Conservation (phyloP, 2,797 vertebrate genomes). For the Tapirus indicus region DNA sequence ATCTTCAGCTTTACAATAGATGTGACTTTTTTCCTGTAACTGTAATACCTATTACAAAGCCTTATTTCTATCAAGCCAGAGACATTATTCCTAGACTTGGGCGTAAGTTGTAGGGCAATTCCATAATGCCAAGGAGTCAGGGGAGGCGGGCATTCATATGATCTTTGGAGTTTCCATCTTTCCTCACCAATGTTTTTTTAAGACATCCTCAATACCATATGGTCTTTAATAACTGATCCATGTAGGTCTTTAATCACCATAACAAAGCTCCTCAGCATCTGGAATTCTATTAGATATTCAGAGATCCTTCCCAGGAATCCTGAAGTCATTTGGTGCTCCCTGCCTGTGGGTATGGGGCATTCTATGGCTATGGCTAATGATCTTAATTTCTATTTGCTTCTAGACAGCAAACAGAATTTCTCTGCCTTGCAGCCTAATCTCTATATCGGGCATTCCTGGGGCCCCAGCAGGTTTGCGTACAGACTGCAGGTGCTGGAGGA, state of each 20-base stretch:
- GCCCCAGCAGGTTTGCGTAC: slow-evolving; percentile 3
- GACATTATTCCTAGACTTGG: not conserved
- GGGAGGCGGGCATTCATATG: not conserved
- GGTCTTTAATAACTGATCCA: not conserved
- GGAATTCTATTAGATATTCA: not conserved
- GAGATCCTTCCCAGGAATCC: not conserved
- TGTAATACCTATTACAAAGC: not conserved
- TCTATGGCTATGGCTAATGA: too few species aligned
- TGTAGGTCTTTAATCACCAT: not conserved
- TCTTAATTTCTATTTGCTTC: not conserved
- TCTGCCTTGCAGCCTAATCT: not conserved
- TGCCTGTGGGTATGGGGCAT: not conserved
- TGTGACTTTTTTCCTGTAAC: not conserved
- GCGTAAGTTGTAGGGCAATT: not conserved
- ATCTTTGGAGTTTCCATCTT: not conserved
- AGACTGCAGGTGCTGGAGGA: not conserved
- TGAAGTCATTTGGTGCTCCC: not conserved
- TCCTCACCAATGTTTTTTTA: not conserved
- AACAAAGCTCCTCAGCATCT: not conserved
- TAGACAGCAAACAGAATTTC: not conserved
- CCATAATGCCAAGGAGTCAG: not conserved
- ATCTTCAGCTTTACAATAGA: not conserved
- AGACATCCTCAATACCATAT: not conserved
- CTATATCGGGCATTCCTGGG: not conserved
- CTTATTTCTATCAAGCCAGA: not conserved